A percentile compares a stretch with the other conserved stretches of the same genome.
phyloP scores from a whole-genome alignment of 2,888 invertebrate genomes.

The Acanthosoma haemorrhoidale region DNA sequence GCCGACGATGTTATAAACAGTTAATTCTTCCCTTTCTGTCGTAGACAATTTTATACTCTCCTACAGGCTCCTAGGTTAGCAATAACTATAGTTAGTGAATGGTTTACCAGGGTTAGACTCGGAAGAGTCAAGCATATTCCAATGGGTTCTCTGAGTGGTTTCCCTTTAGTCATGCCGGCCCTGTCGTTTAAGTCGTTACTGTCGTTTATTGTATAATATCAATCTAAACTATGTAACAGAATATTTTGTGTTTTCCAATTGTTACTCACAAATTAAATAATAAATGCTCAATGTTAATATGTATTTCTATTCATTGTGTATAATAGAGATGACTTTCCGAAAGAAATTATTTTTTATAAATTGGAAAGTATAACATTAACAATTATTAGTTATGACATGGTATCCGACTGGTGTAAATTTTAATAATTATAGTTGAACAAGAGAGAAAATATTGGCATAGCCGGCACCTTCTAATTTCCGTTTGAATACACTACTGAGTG shows the following conservation, averaged over 20 bases:
- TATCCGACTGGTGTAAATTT: no score
- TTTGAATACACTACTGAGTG: no score
- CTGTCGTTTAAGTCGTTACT: neutral
- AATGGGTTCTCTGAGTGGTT: conserved; percentile 35
- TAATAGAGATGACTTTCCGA: neutral
- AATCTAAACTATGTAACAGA: neutral
- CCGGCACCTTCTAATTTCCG: no score
- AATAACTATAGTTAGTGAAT: conserved; percentile 38
- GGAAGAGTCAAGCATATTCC: conserved; percentile 8
- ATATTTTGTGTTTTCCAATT: neutral
- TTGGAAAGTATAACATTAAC: neutral
- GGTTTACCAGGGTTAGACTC: conserved; percentile 37
- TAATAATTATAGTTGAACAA: no score
- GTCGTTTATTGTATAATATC: neutral
- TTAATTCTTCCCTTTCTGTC: conserved; percentile 6
- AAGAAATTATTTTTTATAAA: conserved; percentile 8
- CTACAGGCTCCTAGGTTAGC: conserved; percentile 38
- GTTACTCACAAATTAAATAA: neutral
- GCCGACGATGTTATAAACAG: conserved; percentile 24
- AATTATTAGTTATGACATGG: no score
- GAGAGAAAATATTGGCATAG: no score
- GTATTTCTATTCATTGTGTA: neutral
- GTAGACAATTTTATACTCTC: conserved; percentile 35
- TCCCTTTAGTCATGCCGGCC: conserved; percentile 33
- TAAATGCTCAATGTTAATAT: conserved; percentile 8